These are phyloP conservation scores for Macrotus californicus DNA, from an alignment of 2,113 vertebrate genomes.

Conservation along the genomic window DNA sequence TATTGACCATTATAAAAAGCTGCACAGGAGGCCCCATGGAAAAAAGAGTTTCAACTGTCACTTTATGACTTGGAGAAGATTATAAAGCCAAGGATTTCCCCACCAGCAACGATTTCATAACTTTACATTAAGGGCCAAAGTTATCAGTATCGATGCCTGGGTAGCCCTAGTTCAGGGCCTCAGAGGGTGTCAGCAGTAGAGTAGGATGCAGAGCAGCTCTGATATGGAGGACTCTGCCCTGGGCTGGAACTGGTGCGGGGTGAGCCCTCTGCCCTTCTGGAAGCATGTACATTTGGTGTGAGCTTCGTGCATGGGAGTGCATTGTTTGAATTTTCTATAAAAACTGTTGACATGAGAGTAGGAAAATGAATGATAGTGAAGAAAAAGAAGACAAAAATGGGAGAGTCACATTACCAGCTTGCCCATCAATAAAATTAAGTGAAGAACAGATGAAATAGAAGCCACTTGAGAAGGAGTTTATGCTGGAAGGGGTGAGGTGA, in stretches of 20 bases:
- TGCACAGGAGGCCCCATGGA: background rate
- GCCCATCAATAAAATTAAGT: background rate
- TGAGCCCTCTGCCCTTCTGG: background rate
- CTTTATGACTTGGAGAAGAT: constrained; percentile 11
- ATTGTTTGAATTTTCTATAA: background rate
- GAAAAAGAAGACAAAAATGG: background rate
- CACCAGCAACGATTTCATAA: background rate
- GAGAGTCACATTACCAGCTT: background rate
- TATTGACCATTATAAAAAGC: constrained; percentile 63
- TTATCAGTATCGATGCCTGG: background rate
- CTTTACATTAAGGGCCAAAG: background rate
- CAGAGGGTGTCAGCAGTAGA: background rate
- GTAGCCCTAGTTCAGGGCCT: background rate
- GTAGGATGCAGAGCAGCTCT: background rate
- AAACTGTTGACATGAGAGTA: background rate
- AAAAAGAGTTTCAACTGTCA: background rate
- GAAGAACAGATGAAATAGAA: background rate
- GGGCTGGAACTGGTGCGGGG: too few relatives aligned
- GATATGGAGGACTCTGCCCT: fast-evolving
- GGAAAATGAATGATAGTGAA: background rate
- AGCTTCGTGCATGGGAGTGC: background rate
- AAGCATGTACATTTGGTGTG: background rate
- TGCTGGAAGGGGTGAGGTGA: background rate
- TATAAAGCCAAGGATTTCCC: constrained; percentile 18
- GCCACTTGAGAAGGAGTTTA: background rate